Evolutionary conservation across 2,113 vertebrate genomes (phyloP), one percentile per base, ranked within the genome.

Genomic region (Marmota flaviventris): DNA sequence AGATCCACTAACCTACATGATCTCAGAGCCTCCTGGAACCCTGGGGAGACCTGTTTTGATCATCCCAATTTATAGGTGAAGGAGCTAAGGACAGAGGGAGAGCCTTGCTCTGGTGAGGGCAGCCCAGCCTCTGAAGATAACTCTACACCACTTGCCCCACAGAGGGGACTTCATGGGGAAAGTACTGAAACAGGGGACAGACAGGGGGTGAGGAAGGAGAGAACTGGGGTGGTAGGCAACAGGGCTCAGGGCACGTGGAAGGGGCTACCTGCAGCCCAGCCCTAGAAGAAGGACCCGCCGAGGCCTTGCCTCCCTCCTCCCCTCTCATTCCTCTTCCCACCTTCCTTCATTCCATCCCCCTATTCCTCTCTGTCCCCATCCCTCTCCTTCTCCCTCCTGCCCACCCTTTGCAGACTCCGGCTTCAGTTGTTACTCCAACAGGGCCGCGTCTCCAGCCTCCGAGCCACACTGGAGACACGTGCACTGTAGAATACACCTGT

Each of bases 401-500:
- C 86, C 13, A 7, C 65, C 89, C 85, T 72, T 89, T 0, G 98
- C 96, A 91, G 98, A 94, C 63, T 93, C 87, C 1, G 98, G 99
- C 98, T 67, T 99, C 99, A 99, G 99, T 98, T 99, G 99, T 99
- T 99, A 99, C 99, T 99, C 99, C 99, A 99, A 99, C 99, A 99
- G 99, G 99, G 99, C 99, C 95, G 99, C 98, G 98, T 99, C 99
- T 99, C 99, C 99, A 99, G 99, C 99, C 98, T 98, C 98, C 89
- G 98, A 99, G 98, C 98, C 98, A 99, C 99, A 99, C 99, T 99
- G 99, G 99, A 99, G 99, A 99, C 99, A 99, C 99, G 99, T 99
- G 99, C 99, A 99, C 99, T 99, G 99, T 99, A 99, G 99, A 99
- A 99, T 99, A 99, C 99, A 99, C 98, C 99, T 99, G 99, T 98